Conservation (phyloP, 2,888 invertebrate genomes). For the Melanargia galathea region DNA sequence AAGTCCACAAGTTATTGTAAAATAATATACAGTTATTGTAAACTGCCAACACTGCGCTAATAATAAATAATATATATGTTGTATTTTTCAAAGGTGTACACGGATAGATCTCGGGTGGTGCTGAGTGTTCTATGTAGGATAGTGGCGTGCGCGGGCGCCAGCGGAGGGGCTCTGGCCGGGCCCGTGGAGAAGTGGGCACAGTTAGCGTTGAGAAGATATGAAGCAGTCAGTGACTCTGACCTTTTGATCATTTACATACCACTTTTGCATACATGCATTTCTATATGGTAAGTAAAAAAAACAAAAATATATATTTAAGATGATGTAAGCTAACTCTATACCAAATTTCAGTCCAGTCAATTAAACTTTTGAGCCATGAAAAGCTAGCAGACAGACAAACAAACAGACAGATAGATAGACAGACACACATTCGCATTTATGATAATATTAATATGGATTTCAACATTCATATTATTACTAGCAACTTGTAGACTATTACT, state of each 20-base stretch:
- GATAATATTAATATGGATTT: no score
- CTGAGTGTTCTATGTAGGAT: slow-evolving; percentile 85
- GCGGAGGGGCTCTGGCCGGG: slow-evolving; percentile 80
- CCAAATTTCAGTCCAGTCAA: no score
- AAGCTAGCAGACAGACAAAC: no score
- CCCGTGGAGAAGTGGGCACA: slow-evolving; percentile 86
- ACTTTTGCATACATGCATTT: slow-evolving; percentile 85
- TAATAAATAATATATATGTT: neutral
- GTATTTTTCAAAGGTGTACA: slow-evolving; percentile 76
- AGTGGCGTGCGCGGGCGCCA: slow-evolving; percentile 81
- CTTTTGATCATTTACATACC: slow-evolving; percentile 86
- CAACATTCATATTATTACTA: no score
- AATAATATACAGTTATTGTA: no score
- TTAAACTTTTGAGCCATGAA: no score
- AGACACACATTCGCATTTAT: no score
- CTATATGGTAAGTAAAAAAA: slow-evolving; percentile 80
- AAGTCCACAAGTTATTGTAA: no score
- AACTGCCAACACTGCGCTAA: neutral
- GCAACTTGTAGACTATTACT: no score
- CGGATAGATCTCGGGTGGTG: slow-evolving; percentile 86
- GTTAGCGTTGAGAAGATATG: slow-evolving; percentile 86
- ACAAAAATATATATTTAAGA: neutral
- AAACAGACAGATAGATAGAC: no score
- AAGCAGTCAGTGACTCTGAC: slow-evolving; percentile 87
- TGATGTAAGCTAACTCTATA: no score